Evolutionary conservation across 2,113 vertebrate species (phyloP), one percentile per base, ranked within the genome.

Genomic region (Sialia sialis): DNA sequence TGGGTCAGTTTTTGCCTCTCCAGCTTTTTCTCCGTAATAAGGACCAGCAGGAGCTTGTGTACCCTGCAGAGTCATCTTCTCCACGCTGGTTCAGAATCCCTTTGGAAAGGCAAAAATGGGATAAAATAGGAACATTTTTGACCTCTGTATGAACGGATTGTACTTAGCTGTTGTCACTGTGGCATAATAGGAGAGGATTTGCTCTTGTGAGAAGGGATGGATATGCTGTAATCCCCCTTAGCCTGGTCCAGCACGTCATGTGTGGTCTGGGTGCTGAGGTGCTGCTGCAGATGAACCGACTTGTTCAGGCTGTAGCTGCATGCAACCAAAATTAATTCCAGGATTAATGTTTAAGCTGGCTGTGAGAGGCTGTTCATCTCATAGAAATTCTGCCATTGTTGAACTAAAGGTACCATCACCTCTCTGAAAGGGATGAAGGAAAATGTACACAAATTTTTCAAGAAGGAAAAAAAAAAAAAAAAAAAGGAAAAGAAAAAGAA

Each of bases 191-290:
- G 63, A 88, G 85, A 80, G 82, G 88, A 92, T 95, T 96, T 95
- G 38, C 59, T 88, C 67, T 81, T 80, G 34, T 4, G 21, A 94
- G 85, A 32, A 67, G 63, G 75, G 79, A 86, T 73, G 92, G 88
- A 90, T 88, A 36, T 4, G 10, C 59, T 48, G 34, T 93, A 95
- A 93, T 93, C 75, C 83, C 75, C 72, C 83, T 90, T 63, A 69
- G 72, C 59, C 51, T 86, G 72, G 92, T 93, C 95, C 88, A 90
- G 75, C 0, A 3, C 88, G 4, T 78, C 79, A 73, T 93, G 95
- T 95, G 94, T 94, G 95, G 94, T 93, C 96, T 88, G 88, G 72
- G 83, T 77, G 68, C 68, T 6, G 88, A 94, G 88, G 86, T 94
- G 72, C 75, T 94, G 51, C 49, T 83, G 72, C 72, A 63, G 85